These are phyloP conservation scores for Parambassis ranga DNA, from an alignment of 2,797 vertebrate species.

Conservation along the genomic window DNA sequence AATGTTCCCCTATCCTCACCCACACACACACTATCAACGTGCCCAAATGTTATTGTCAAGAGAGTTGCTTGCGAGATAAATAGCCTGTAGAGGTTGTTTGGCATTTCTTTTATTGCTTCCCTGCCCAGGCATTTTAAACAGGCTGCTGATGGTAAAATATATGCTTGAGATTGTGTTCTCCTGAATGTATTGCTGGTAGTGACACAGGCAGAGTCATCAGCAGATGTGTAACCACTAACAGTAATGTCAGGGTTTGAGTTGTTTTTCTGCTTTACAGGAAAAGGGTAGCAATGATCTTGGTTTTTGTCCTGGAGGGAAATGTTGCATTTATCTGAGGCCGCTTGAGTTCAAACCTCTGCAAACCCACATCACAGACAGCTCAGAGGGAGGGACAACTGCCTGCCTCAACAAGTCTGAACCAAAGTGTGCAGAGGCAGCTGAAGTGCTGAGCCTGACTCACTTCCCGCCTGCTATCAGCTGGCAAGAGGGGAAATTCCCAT, in stretches of 20 bases:
- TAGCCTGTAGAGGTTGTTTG: neutral
- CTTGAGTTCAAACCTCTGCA: slow-evolving; percentile 39
- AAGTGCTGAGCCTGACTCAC: slow-evolving; percentile 73
- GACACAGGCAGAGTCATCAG: slow-evolving; percentile 29
- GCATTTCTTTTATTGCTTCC: neutral
- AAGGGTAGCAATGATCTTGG: slow-evolving; percentile 21
- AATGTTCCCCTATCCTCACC: slow-evolving; percentile 8
- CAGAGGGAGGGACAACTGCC: slow-evolving; percentile 36
- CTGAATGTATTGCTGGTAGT: neutral
- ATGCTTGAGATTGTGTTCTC: neutral
- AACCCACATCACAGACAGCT: neutral
- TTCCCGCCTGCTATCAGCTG: slow-evolving; percentile 68
- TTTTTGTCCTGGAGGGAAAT: slow-evolving; percentile 31
- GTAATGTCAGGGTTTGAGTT: slow-evolving; percentile 16
- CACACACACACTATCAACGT: neutral
- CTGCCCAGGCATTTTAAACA: neutral
- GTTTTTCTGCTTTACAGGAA: slow-evolving; percentile 46
- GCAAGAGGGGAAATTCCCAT: slow-evolving; percentile 66
- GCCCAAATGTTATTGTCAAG: neutral
- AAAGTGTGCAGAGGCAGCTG: slow-evolving; percentile 46
- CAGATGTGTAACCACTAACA: slow-evolving; percentile 28
- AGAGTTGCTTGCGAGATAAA: neutral
- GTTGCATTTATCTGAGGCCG: slow-evolving; percentile 25
- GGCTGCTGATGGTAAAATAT: neutral
- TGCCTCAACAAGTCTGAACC: slow-evolving; percentile 68